Conservation (phyloP, 2,797 vertebrate genomes). For the Botia almorhae region DNA sequence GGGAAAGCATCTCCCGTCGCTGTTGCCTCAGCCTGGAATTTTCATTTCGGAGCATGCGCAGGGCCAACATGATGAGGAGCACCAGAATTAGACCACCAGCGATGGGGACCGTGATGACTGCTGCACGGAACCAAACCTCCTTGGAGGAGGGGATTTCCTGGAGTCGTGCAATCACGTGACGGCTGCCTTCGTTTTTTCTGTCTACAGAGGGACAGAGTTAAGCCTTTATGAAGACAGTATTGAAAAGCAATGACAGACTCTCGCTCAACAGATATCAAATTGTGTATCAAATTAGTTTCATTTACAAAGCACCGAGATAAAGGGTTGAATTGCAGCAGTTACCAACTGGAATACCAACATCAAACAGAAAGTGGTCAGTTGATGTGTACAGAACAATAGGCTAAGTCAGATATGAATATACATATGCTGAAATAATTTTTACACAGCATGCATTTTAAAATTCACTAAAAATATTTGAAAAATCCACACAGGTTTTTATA, state of each 20-base stretch:
- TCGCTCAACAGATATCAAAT: background rate
- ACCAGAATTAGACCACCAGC: slow-evolving; percentile 94
- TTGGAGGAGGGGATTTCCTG: slow-evolving; percentile 93
- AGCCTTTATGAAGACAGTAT: background rate
- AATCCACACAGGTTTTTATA: too few species aligned
- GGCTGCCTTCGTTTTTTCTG: slow-evolving; percentile 77
- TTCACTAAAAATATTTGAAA: too few species aligned
- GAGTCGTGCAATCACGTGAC: slow-evolving; percentile 90
- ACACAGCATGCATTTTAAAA: too few species aligned
- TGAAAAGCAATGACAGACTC: background rate
- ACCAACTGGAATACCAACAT: too few species aligned
- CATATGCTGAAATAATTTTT: too few species aligned
- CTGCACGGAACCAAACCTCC: slow-evolving; percentile 97
- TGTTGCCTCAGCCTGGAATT: slow-evolving; percentile 93
- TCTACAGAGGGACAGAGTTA: slow-evolving; percentile 31
- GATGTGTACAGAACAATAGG: too few species aligned
- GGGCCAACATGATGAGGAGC: slow-evolving; percentile 92
- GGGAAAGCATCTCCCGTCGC: slow-evolving; percentile 94
- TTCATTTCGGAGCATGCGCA: slow-evolving; percentile 96
- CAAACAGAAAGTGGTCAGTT: too few species aligned
- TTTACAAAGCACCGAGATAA: too few species aligned
- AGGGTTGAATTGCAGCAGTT: too few species aligned
- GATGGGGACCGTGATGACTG: slow-evolving; percentile 96
- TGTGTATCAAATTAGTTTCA: background rate
- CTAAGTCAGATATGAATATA: too few species aligned